These are phyloP conservation scores for Hippocampus zosterae DNA, from an alignment of 2,113 vertebrate genomes.

Conservation along the genomic window DNA sequence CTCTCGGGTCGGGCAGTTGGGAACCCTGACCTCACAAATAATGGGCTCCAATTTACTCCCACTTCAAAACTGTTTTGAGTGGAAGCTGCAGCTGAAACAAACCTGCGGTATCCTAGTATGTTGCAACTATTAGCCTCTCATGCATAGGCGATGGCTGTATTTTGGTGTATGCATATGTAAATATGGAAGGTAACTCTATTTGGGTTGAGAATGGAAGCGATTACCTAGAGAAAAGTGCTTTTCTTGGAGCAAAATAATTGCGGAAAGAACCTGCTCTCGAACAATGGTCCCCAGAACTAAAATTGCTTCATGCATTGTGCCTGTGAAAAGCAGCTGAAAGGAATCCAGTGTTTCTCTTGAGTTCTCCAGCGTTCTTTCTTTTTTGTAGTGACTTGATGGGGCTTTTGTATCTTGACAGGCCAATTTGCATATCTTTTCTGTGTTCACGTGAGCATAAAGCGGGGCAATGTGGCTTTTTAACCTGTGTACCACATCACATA, in stretches of 20 bases:
- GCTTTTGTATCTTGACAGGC: constrained; percentile 61
- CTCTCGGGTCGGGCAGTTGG: too few species aligned
- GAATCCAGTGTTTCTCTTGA: constrained; percentile 52
- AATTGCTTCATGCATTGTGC: constrained; percentile 61
- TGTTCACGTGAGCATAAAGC: constrained; percentile 69
- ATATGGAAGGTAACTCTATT: too few species aligned
- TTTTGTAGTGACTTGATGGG: constrained; percentile 58
- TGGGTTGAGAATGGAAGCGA: too few species aligned
- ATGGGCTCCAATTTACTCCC: too few species aligned
- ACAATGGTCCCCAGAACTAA: constrained; percentile 43
- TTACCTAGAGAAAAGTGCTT: neutral
- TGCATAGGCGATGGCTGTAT: too few species aligned
- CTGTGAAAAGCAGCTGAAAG: constrained; percentile 55
- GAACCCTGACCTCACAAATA: neutral
- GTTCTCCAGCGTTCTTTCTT: constrained; percentile 22
- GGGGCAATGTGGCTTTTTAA: constrained; percentile 61
- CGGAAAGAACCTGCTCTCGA: constrained; percentile 33
- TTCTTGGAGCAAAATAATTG: constrained; percentile 16
- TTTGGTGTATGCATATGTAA: too few species aligned
- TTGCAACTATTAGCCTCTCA: too few species aligned
- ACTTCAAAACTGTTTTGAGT: neutral
- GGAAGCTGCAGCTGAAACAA: neutral
- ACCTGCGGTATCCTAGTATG: too few species aligned
- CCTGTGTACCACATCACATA: constrained; percentile 53
- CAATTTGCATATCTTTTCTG: constrained; percentile 75